phyloP scores from a whole-genome alignment of 2,113 vertebrate genomes.

The Colaptes auratus region DNA sequence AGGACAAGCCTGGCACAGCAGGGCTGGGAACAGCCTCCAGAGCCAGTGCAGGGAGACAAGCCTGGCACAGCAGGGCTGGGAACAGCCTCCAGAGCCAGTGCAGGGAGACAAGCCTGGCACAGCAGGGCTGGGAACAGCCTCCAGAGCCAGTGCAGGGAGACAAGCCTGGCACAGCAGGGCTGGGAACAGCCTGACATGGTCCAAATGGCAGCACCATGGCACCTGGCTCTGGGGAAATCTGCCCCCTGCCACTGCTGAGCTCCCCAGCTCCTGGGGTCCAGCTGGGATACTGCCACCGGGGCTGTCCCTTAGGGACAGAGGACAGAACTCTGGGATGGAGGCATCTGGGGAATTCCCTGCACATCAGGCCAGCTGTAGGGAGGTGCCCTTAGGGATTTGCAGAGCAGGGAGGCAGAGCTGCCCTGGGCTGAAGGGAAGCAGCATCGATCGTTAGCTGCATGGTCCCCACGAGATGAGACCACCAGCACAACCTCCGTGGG shows the following conservation, averaged over 20 bases:
- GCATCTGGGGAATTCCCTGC: neutral
- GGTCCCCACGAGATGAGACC: neutral
- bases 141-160: neutral
- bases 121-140: rapidly evolving
- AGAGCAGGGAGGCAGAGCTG: neutral
- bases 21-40: rapidly evolving
- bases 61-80: rapidly evolving
- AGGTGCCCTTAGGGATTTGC: neutral
- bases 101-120: neutral
- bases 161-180: rapidly evolving
- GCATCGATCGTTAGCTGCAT: neutral
- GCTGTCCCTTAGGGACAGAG: neutral
- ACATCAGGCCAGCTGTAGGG: neutral
- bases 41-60: neutral
- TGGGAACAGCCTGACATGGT: neutral
- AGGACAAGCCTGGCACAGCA: rapidly evolving
- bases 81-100: too few relatives aligned
- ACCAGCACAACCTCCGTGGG: neutral
- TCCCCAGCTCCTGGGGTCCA: neutral
- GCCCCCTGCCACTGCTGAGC: neutral
- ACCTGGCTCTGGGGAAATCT: neutral
- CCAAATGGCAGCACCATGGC: neutral
- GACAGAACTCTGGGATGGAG: neutral
- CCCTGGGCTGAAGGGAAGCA: neutral
- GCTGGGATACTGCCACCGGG: rapidly evolving